Percentiles rank a stretch among this genome's conserved stretches.
Conservation (phyloP, 2,113 vertebrate species). For the Balaenoptera acutorostrata region DNA sequence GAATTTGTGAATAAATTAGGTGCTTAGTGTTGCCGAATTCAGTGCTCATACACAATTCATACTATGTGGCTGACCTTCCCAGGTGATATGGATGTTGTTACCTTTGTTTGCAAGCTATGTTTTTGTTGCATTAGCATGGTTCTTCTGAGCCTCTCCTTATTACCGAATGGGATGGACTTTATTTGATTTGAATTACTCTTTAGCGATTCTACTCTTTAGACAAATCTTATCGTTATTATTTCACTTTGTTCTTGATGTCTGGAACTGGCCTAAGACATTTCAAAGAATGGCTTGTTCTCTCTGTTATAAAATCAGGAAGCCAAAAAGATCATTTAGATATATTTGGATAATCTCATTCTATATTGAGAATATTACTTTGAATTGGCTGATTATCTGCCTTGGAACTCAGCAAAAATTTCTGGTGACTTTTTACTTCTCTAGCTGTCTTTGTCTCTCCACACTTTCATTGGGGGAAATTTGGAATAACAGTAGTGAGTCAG, state of each 20-base stretch:
- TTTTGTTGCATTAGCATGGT: background rate
- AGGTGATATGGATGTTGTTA: background rate
- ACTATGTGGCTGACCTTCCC: background rate
- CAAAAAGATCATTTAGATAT: background rate
- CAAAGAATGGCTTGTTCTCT: slow-evolving; percentile 35
- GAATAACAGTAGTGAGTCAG: background rate
- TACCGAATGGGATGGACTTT: background rate
- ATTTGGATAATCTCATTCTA: background rate
- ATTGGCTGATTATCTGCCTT: slow-evolving; percentile 28
- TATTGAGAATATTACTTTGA: background rate
- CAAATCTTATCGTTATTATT: background rate
- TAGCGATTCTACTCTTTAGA: background rate
- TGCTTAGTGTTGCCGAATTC: background rate
- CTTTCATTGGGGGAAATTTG: slow-evolving; percentile 22
- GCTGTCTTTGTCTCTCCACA: slow-evolving; percentile 23
- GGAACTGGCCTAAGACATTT: background rate
- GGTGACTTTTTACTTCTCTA: background rate
- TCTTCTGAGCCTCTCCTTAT: background rate
- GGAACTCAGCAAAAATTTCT: background rate
- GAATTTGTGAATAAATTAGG: background rate
- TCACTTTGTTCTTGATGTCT: slow-evolving; percentile 32
- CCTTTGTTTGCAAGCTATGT: background rate
- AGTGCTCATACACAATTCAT: background rate
- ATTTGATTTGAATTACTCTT: slow-evolving; percentile 6
- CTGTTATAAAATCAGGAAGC: slow-evolving; percentile 28